Evolutionary conservation across 2,113 vertebrate species (phyloP), one percentile per base, ranked within the genome.

Genomic region (Lonchura striata): DNA sequence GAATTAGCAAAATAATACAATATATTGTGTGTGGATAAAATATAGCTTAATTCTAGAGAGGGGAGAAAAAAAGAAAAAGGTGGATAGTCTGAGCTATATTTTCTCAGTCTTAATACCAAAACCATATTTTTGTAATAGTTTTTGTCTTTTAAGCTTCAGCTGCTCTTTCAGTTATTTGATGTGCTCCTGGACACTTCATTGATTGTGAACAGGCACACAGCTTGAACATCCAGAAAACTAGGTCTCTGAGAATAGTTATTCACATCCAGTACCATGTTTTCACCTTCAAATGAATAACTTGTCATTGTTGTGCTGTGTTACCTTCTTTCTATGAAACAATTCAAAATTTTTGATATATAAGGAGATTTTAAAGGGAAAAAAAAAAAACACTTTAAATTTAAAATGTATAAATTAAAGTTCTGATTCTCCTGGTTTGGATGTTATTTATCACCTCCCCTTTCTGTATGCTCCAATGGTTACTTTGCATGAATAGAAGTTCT

Each of bases 1-100:
- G 39, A 85, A 95, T 95, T 94, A 94, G 19, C 41, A 92, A 84
- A 92, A 91, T 81, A 94, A 89, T 68, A 27, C 37, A 54, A 35
- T 81, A 49, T 68, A 71, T 60, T 76, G 5, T 46, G 22, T 70
- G 23, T 60, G 53, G 54, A 75, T 78, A 90, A 96, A 95, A 94
- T 59, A 71, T 13, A 70, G 37, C 50, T 90, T 76, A 39, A 90
- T 95, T 90, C 88, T 66, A 71, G 28, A 63, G 25, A 56, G 50
- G 57, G 39, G 7, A 57, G 2, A 4, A 24, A 33, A 42, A 69
- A 10, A n/a, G 24, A 39, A 65, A 53, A 44, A 50, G 23, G 77
- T 64, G 6, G 31, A 47, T 49, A 69, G 21, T 11, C 15, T 37
- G 20, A 71, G 37, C 13, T 79, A 11, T 60, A 41, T 71, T 91